Conservation (phyloP, 2,797 vertebrate species). For the Aotus griseimembra region DNA sequence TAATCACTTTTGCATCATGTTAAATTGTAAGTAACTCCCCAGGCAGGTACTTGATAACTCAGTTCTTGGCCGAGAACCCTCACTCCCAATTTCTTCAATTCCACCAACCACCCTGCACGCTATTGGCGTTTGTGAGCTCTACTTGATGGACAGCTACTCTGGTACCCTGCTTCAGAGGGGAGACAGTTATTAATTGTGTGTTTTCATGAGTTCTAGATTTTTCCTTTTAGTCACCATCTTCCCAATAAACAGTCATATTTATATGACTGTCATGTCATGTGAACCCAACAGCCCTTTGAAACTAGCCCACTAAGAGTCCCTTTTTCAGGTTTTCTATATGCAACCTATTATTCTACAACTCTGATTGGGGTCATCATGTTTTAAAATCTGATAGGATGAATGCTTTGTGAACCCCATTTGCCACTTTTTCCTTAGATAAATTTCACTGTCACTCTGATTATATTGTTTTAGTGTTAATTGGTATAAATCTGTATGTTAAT, state of each 20-base stretch:
- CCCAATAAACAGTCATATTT: neutral
- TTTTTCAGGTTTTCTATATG: neutral
- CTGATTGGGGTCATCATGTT: neutral
- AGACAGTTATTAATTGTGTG: neutral
- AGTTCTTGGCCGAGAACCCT: neutral
- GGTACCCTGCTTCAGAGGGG: neutral
- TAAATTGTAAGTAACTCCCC: neutral
- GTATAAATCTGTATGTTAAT: neutral
- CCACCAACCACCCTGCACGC: neutral
- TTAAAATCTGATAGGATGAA: neutral
- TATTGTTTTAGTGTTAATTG: constrained; percentile 16
- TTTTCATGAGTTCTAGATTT: neutral
- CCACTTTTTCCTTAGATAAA: neutral
- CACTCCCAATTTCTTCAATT: neutral
- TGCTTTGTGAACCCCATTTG: neutral
- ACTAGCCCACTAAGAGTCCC: neutral
- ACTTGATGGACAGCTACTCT: neutral
- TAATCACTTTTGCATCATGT: neutral
- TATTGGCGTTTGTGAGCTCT: neutral
- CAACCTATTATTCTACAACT: neutral
- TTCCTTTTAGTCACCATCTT: neutral
- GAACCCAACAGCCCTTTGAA: neutral
- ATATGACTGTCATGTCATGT: neutral
- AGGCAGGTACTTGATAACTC: neutral
- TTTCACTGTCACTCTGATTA: neutral